Evolutionary conservation across 2,113 vertebrate genomes (phyloP).

Genomic region (Laticauda colubrina): DNA sequence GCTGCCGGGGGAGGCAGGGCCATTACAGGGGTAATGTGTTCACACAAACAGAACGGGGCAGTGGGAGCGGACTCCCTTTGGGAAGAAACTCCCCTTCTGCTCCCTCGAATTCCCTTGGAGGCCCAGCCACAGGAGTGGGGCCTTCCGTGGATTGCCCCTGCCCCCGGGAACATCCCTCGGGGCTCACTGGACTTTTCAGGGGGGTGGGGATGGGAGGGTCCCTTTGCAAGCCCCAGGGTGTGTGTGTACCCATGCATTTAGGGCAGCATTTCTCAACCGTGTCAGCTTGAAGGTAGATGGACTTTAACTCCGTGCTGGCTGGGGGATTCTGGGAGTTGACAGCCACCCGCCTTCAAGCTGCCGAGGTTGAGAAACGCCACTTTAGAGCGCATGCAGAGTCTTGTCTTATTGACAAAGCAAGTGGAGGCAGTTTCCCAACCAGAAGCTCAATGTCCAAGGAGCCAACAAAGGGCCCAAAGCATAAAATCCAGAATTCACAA

Average conservation of each 20-base stretch:
- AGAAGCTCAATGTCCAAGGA: neutral
- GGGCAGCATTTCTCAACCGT: neutral
- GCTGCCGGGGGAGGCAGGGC: neutral
- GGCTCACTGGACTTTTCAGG: neutral
- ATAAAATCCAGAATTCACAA: neutral
- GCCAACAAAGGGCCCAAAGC: neutral
- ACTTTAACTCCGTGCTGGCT: neutral
- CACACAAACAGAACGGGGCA: neutral
- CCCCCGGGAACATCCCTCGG: neutral
- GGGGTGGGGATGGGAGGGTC: neutral
- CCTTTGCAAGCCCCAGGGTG: neutral
- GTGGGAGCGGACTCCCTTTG: too few species aligned
- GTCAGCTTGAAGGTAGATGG: neutral
- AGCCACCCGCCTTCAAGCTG: neutral
- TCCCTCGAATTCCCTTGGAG: neutral
- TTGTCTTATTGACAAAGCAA: neutral
- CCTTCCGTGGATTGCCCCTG: neutral
- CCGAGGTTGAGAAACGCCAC: neutral
- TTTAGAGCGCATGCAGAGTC: neutral
- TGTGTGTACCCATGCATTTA: neutral
- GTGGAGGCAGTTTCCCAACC: neutral
- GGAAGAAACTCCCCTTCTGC: neutral
- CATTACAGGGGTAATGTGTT: constrained; percentile 12
- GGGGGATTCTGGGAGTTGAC: neutral
- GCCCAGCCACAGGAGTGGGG: neutral